Conservation (phyloP, 2,888 invertebrate species). For the Rhopalosiphum nymphaeae region DNA sequence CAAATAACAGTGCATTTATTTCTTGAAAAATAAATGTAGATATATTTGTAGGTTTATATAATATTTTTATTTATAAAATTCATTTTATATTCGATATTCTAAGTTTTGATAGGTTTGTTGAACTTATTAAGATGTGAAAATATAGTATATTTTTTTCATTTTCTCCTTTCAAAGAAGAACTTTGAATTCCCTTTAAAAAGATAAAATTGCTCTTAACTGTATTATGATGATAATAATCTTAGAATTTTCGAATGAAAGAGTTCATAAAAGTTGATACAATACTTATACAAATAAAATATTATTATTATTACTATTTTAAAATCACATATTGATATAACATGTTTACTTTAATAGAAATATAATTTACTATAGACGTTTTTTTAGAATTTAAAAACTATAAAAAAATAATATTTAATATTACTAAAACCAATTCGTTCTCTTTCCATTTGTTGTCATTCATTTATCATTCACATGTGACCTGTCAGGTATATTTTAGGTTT, state of each 20-base stretch:
- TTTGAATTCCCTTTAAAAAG: not conserved
- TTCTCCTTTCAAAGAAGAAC: not conserved
- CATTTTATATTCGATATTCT: not conserved
- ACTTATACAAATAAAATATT: not conserved
- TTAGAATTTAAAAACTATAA: not conserved
- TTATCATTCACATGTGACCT: too few species aligned
- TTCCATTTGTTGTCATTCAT: not conserved
- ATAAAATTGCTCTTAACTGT: not conserved
- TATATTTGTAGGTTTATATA: not conserved
- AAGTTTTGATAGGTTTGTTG: slow-evolving; percentile 1
- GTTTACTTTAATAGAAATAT: not conserved
- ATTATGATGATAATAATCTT: not conserved
- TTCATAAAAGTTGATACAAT: not conserved
- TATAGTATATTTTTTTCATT: not conserved
- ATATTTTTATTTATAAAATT: not conserved
- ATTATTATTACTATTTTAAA: not conserved
- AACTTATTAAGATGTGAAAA: slow-evolving; percentile 21
- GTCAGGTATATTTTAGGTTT: not conserved
- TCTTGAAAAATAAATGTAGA: not conserved
- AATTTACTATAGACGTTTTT: not conserved
- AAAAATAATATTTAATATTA: not conserved
- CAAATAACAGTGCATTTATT: slow-evolving; percentile 3
- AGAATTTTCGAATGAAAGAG: not conserved
- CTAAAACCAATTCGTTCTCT: not conserved
- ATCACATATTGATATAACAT: not conserved